Evolutionary conservation across 2,113 vertebrate species (phyloP), one percentile per base, ranked within the genome.

Genomic region (Athene cunicularia): DNA sequence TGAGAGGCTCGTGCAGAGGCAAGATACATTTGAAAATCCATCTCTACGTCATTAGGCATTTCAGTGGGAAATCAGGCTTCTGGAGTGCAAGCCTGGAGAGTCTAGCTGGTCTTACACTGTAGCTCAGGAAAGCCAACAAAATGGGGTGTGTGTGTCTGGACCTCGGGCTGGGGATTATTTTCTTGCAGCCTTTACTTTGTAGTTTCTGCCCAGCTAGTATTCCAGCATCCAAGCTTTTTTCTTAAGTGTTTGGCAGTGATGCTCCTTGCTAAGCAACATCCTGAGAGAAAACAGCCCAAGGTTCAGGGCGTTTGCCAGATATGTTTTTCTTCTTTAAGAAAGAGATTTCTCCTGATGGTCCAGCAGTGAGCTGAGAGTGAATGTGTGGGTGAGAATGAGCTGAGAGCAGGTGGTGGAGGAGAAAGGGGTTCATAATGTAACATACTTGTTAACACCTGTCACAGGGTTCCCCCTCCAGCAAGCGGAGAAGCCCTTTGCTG

Each of bases 381-480:
- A 37, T 92, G 96, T 77, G 50, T 88, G 95, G 37, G 89, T 91
- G 96, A 97, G 96, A 95, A 90, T 95, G 95, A 93, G 47, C 80
- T 90, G 41, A 82, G 81, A 91, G 94, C 93, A 97, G 95, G 77
- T 81, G 87, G 91, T 73, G 92, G 59, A 79, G 60, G 86, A 96
- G 82, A 82, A 95, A 91, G 93, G 85, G 92, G 73, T 95, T 95
- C 96, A 19, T 41, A 86, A 91, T 95, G 56, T 99, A 99, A 99
- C 98, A 59, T 97, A 79, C 98, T 98, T 99, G 97, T 99, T 96
- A 98, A 98, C 97, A 90, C 98, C 98, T 98, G 97, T 98, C 97
- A 96, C 99, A 99, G 99, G 99, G 99, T 68, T 99, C 99, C 96
- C 99, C 99, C 96, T 99, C 99, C 98, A 99, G 99, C 99, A 99